Conservation (phyloP, 2,888 invertebrate species). For the Helobdella robusta region DNA sequence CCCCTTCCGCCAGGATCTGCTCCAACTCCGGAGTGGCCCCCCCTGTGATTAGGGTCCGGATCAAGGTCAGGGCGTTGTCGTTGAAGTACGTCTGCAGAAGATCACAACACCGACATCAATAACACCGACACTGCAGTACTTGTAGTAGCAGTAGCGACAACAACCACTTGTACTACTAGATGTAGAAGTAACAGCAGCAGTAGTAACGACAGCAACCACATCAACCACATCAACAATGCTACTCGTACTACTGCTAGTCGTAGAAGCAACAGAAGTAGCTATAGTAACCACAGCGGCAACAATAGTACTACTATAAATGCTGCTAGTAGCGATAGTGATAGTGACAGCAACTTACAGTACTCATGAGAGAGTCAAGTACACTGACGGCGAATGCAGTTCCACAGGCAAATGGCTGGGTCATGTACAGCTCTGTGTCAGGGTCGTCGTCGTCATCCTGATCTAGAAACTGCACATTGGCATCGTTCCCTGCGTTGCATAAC, state of each 20-base stretch:
- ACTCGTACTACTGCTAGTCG: no score
- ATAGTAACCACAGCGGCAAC: no score
- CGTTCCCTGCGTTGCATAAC: constrained; percentile 75
- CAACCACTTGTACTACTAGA: no score
- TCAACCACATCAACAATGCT: no score
- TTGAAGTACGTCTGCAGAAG: constrained; percentile 88
- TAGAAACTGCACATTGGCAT: constrained; percentile 80
- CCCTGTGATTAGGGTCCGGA: constrained; percentile 95
- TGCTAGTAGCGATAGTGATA: neutral
- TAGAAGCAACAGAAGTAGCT: no score
- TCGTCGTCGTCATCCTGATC: constrained; percentile 78
- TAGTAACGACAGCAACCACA: no score
- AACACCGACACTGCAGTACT: no score
- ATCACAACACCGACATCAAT: neutral
- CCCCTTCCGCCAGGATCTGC: constrained; percentile 95
- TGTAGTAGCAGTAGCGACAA: no score
- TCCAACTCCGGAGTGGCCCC: constrained; percentile 99
- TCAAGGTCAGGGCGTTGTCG: constrained; percentile 97
- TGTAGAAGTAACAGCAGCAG: no score
- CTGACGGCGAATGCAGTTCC: constrained; percentile 99
- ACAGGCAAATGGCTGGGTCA: constrained; percentile 99
- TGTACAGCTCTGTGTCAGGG: constrained; percentile 97
- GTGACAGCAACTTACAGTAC: constrained; percentile 67
- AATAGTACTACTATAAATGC: no score
- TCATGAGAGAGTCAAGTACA: constrained; percentile 98